phyloP scores from a whole-genome alignment of 2,888 invertebrate genomes.

The Agriopis leucophaearia region DNA sequence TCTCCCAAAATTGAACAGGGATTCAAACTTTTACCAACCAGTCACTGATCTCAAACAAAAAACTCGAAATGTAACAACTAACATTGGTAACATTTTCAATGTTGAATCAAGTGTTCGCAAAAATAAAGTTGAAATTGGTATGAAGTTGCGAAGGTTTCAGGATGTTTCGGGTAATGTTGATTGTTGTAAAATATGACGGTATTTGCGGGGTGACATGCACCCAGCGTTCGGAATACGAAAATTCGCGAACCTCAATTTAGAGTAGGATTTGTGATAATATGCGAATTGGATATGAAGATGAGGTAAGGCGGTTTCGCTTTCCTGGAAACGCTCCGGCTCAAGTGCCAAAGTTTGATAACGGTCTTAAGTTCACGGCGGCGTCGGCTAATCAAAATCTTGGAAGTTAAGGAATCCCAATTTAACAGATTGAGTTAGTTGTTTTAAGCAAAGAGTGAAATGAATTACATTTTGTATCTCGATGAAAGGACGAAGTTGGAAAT shows the following conservation, averaged over 20 bases:
- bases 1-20: conserved; percentile 72
- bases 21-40: conserved; percentile 73
- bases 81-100: conserved; percentile 17
- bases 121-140: conserved; percentile 47
- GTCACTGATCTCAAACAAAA: conserved; percentile 54
- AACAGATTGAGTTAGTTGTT: conserved; percentile 56
- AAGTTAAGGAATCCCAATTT: conserved; percentile 73
- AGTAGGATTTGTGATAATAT: conserved; percentile 73
- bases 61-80: conserved; percentile 40
- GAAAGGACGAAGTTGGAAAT: conserved; percentile 7
- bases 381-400: conserved; percentile 63
- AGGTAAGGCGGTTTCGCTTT: conserved; percentile 62
- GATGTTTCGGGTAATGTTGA: conserved; percentile 42
- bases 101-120: conserved; percentile 34
- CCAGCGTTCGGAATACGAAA: conserved; percentile 62
- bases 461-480: conserved; percentile 18
- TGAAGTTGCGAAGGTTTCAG: conserved; percentile 35
- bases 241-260: conserved; percentile 65
- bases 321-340: conserved; percentile 59
- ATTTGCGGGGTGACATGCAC: conserved; percentile 67
- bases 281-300: conserved; percentile 65
- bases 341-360: conserved; percentile 74
- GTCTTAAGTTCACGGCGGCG: conserved; percentile 57
- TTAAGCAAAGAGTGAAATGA: conserved; percentile 35
- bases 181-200: conserved; percentile 66